These are phyloP conservation scores for Pelagia noctiluca DNA, from an alignment of 30 jellyfish, hydroid and myxozoan genomes.

Conservation along the genomic window DNA sequence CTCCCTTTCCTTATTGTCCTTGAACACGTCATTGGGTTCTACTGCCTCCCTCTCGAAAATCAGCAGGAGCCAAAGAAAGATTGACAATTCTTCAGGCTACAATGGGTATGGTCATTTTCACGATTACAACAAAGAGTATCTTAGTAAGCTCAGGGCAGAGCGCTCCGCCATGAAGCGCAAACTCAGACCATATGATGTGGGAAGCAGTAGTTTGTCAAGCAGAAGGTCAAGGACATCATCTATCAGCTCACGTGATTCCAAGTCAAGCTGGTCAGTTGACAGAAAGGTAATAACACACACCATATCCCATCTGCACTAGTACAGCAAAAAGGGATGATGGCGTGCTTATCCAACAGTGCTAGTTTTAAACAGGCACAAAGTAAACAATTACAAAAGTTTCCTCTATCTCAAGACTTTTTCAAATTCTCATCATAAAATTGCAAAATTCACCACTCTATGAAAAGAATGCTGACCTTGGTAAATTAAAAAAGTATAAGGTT, in stretches of 20 bases:
- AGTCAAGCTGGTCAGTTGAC: neutral
- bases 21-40: slow-evolving; percentile 54
- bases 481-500: no score
- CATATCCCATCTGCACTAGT: no score
- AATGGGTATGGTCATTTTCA: slow-evolving; percentile 60
- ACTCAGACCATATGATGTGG: slow-evolving; percentile 60
- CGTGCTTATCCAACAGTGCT: no score
- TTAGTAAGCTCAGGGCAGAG: slow-evolving; percentile 62
- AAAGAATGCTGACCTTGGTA: no score
- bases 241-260: neutral
- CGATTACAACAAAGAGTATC: slow-evolving; percentile 60
- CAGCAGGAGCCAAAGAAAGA: slow-evolving; percentile 53
- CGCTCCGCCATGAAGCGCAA: slow-evolving; percentile 46
- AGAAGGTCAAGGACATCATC: slow-evolving; percentile 7
- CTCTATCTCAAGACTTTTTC: no score
- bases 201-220: slow-evolving; percentile 22
- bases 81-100: slow-evolving; percentile 43
- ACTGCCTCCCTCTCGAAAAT: slow-evolving; percentile 52
- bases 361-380: no score
- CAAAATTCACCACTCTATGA: no score
- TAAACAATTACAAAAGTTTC: no score
- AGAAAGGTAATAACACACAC: no score
- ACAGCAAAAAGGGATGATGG: no score
- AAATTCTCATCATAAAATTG: no score
- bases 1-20: no score